Evolutionary conservation across 2,113 vertebrate genomes (phyloP).

Genomic region (Ploceus nigricollis): DNA sequence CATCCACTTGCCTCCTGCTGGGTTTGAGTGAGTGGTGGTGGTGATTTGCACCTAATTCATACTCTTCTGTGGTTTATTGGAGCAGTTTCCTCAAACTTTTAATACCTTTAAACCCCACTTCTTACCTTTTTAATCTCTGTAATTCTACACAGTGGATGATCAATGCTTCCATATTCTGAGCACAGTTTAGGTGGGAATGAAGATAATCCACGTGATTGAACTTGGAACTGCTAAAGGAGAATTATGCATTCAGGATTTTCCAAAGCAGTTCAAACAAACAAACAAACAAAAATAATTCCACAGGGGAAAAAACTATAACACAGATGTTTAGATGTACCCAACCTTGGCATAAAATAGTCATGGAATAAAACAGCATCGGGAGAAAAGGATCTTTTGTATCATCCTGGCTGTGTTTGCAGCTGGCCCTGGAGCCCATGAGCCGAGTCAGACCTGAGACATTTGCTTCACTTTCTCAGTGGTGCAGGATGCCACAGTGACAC

Average conservation of each 20-base stretch:
- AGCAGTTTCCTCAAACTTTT: neutral
- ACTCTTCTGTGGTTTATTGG: neutral
- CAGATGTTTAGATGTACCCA: neutral
- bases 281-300: neutral
- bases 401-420: neutral
- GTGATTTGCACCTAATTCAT: neutral
- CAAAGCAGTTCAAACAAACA: neutral
- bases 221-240: neutral
- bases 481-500: neutral
- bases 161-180: neutral
- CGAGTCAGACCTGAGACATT: neutral
- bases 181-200: neutral
- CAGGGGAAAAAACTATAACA: neutral
- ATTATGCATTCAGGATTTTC: neutral
- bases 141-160: neutral
- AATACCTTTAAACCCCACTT: neutral
- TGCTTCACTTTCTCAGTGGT: neutral
- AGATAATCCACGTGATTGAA: neutral
- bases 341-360: neutral
- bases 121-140: neutral
- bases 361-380: neutral
- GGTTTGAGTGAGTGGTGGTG: neutral
- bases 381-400: neutral
- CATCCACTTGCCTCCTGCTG: neutral
- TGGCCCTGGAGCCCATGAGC: neutral